Evolutionary conservation across 2,888 invertebrate genomes (phyloP), one percentile per base, ranked within the genome.

Genomic region (Drosophila prolongata): DNA sequence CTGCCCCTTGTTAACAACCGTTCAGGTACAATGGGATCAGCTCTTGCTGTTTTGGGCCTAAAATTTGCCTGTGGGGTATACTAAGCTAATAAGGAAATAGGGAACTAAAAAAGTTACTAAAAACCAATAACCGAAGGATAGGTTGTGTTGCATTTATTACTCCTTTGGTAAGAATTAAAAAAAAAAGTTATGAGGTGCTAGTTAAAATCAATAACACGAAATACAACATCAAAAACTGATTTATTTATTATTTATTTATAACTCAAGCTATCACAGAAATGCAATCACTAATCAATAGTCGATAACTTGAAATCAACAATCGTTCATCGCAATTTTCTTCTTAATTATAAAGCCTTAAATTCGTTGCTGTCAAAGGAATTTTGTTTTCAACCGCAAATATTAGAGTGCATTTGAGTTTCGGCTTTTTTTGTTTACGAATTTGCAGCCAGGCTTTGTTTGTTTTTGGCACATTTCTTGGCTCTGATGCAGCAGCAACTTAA

Each of bases 11-110:
- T 83, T 83, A 83, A 83, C 83, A 82, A 82, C 86, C 57, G 57
- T 88, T 77, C 82, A 79, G 60, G 77, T 81, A 85, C 89, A 88
- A 83, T 88, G 83, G 77, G 76, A 76, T 87, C 76, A 61, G 67
- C 81, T 69, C 59, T 74, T 74, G 75, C 74, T 69, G 70, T 59
- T 64, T 65, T 53, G 55, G 74, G 37, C 19, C 35, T 52, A 34
- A 16, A n/a, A 27, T 11, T 47, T 13, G 24, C 16, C 11, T 3
- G 10, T 14, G 24, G 24, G 59, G 71, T 68, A 43, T 37, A 13
- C 27, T 35, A 27, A 52, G 37, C n/a, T 16, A 6, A 27, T 11
- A 40, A 30, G 34, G 19, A 40, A n/a, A n/a, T 58, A 8, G 10
- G 3, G 13, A 52, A 27, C 37, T 24, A n/a, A 19, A 30, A 13